Evolutionary conservation across 2,797 vertebrate genomes (phyloP), one percentile per base, ranked within the genome.

Genomic region (Apodemus agrarius): DNA sequence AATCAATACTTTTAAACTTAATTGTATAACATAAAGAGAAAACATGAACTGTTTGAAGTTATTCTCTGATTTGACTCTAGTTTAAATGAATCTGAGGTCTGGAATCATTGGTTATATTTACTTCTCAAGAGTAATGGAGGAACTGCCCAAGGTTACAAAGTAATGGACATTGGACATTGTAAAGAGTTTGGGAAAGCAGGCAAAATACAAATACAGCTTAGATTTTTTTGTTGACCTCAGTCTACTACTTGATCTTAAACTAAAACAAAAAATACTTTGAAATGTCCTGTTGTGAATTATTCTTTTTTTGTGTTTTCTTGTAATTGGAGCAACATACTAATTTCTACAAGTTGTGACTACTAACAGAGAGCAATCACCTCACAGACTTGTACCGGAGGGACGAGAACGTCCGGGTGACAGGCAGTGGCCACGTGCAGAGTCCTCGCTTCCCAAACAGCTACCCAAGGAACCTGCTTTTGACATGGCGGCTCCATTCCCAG

Each of bases 371-470:
- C 99, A 99, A 99, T 99, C 99, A 97, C 99, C 99, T 99, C 99
- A 99, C 99, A 99, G 99, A 99, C 99, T 99, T 99, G 98, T 99
- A 99, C 99, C 99, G 98, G 97, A 99, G 99, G 98, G 99, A 99
- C 96, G 99, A 99, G 97, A 99, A 98, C 98, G 98, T 99, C 99
- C 98, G 98, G 3, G 99, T 99, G 98, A 99, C 98, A 52, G 98
- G 98, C 93, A 99, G 98, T 0, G 99, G 99, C 97, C 98, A 98
- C 91, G 97, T 99, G 98, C 99, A 99, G 97, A 99, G 99, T 98
- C 99, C 99, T 10, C 99, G 99, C 96, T 99, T 99, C 98, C 99
- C 99, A 59, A 99, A 98, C 97, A 99, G 99, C 95, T 99, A 99
- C 98, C 99, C 99, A 59, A 98, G 99, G 97, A 99, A 99, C 97